Base-by-base conservation (phyloP, 2,113 vertebrate genomes). In the Brachirus orientalis region DNA sequence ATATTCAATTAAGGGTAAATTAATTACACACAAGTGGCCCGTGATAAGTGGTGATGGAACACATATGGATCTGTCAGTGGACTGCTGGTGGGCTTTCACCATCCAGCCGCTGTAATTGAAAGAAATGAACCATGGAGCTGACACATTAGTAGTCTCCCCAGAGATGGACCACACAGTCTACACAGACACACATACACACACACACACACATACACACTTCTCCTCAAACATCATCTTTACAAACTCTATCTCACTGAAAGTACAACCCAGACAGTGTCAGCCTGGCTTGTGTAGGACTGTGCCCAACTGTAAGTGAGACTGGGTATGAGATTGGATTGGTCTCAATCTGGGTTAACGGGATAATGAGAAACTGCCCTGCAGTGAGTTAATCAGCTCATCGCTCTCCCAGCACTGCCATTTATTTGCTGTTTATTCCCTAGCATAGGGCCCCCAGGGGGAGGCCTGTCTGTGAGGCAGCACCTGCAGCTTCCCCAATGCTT, bases 341-440 rank as follows among this genome's bases (percentile, higher is more conserved):
- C 81, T 88, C 83, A 41, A 70, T 85, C 85, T 83, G 89, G 83
- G 86, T 77, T 87, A 86, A 90, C 92, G 93, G 95, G 92, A 95
- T 96, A 97, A 97, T 97, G 96, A 97, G 94, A 96, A 90, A 95
- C 94, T 96, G 95, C 94, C 95, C 95, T 33, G 91, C 95, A 95
- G 95, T 94, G 92, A 94, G 95, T 94, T 93, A 95, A 95, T 95
- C 95, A 93, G 94, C 88, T 90, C 84, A 88, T 91, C 86, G 84
- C 89, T 90, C 85, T 91, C 75, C 85, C 78, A 79, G 87, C 91
- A 92, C 94, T 94, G 93, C 94, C 93, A 95, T 96, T 96, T 95
- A 96, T 96, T 96, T 95, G 94, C 93, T 96, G 94, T 96, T 97
- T 96, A 96, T 95, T 95, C 93, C 93, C 86, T 88, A 88, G 93